Percentiles rank a stretch among this genome's conserved stretches.
Evolutionary conservation across 2,113 vertebrate genomes (phyloP).

Genomic region (Mobula hypostoma): DNA sequence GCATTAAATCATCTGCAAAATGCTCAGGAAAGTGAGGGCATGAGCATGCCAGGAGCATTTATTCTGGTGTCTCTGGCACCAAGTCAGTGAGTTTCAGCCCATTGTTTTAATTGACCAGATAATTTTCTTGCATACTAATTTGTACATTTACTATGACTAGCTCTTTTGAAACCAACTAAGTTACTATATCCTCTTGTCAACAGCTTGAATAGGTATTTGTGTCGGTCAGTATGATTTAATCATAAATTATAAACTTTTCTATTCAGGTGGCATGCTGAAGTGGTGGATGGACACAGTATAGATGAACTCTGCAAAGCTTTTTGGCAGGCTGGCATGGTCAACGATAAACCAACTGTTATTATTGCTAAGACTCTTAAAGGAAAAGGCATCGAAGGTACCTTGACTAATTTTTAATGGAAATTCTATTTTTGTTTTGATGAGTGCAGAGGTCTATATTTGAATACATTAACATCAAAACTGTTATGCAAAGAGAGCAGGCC

Average conservation of each 20-base stretch:
- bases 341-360: constrained; percentile 83
- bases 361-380: constrained; percentile 93
- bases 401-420: neutral
- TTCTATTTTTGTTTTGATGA: accelerated
- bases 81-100: no score
- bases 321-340: constrained; percentile 59
- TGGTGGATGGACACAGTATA: constrained; percentile 90
- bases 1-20: no score
- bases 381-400: constrained; percentile 81
- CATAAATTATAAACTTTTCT: constrained; percentile 31
- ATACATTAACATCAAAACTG: neutral
- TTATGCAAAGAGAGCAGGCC: neutral
- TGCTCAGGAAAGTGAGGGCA: no score
- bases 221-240: neutral
- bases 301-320: constrained; percentile 94
- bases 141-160: neutral
- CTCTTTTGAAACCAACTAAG: neutral
- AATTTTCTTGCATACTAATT: neutral
- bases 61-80: no score
- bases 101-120: neutral
- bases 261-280: constrained; percentile 78
- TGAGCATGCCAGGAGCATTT: no score
- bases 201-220: neutral
- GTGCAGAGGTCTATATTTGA: neutral
- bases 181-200: neutral